A percentile compares a stretch with the other conserved stretches of the same genome.
Conservation (phyloP, 2,113 vertebrate species). For the Cettia cetti region DNA sequence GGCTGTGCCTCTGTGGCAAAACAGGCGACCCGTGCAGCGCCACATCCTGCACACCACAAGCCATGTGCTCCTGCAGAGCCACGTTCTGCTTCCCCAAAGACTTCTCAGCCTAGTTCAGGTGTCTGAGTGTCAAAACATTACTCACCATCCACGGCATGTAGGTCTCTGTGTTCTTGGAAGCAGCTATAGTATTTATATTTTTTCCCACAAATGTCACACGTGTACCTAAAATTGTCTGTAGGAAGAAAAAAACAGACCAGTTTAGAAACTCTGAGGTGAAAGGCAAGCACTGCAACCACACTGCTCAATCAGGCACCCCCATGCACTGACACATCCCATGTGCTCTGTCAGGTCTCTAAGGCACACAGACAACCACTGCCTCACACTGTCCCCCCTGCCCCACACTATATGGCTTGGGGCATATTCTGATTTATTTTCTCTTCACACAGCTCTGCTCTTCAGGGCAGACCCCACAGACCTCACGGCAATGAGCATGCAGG, state of each 20-base stretch:
- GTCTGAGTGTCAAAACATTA: conserved; percentile 10
- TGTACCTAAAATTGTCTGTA: conserved; percentile 94
- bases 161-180: conserved; percentile 97
- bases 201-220: conserved; percentile 97
- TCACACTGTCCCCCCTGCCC: fast-evolving
- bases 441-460: background rate
- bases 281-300: background rate
- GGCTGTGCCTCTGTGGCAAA: background rate
- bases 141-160: conserved; percentile 97
- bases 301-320: background rate
- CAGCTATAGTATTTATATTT: conserved; percentile 99
- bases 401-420: fast-evolving
- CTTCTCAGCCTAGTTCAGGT: background rate
- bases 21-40: fast-evolving
- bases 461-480: background rate
- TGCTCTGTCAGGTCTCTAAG: background rate
- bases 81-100: background rate
- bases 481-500: background rate
- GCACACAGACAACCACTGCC: background rate
- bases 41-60: fast-evolving
- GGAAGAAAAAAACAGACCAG: conserved; percentile 39
- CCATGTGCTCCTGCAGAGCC: background rate
- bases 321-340: background rate
- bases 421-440: background rate
- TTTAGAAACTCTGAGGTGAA: background rate